Percentiles rank a stretch among this genome's conserved stretches.
phyloP scores from a whole-genome alignment of 2,113 vertebrate genomes.

The Myocastor coypus region DNA sequence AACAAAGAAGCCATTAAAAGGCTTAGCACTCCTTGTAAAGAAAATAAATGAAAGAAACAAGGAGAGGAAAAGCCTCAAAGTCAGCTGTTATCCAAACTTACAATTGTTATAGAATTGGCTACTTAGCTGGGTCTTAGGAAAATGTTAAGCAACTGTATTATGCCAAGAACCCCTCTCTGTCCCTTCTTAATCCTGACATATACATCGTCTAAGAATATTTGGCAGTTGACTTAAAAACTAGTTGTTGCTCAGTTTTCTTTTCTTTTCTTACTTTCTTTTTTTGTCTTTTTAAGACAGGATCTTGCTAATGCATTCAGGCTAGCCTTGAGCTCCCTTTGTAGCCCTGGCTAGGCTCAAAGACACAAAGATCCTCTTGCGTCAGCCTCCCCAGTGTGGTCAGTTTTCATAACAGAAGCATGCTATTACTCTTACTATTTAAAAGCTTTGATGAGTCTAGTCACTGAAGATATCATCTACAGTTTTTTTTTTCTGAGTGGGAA shows the following conservation, averaged over 20 bases:
- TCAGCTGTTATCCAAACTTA: slow-evolving; percentile 48
- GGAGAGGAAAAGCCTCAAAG: neutral
- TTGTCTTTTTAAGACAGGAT: too few relatives aligned
- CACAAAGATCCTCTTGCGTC: too few relatives aligned
- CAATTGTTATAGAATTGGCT: slow-evolving; percentile 60
- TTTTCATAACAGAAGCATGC: slow-evolving; percentile 57
- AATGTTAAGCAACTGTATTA: slow-evolving; percentile 50
- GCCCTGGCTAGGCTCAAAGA: too few relatives aligned
- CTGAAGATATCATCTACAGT: neutral
- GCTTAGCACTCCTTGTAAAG: slow-evolving; percentile 59
- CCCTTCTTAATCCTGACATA: slow-evolving; percentile 36
- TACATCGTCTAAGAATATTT: slow-evolving; percentile 58
- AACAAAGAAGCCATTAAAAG: slow-evolving; percentile 61
- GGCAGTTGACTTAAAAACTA: slow-evolving; percentile 27
- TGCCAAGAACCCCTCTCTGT: slow-evolving; percentile 13
- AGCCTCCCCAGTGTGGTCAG: neutral
- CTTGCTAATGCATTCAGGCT: too few relatives aligned
- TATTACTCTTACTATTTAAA: slow-evolving; percentile 44
- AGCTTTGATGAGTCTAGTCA: slow-evolving; percentile 8
- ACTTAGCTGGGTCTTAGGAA: slow-evolving; percentile 57
- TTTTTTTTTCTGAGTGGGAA: slow-evolving; percentile 16
- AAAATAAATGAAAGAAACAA: slow-evolving; percentile 62
- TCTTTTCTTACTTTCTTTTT: slow-evolving; percentile 66
- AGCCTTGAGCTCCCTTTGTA: too few relatives aligned
- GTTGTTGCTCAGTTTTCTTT: slow-evolving; percentile 48